Percentiles rank a stretch among this genome's conserved stretches.
Evolutionary conservation across 2,113 vertebrate species (phyloP).

Genomic region (Jacana jacana): DNA sequence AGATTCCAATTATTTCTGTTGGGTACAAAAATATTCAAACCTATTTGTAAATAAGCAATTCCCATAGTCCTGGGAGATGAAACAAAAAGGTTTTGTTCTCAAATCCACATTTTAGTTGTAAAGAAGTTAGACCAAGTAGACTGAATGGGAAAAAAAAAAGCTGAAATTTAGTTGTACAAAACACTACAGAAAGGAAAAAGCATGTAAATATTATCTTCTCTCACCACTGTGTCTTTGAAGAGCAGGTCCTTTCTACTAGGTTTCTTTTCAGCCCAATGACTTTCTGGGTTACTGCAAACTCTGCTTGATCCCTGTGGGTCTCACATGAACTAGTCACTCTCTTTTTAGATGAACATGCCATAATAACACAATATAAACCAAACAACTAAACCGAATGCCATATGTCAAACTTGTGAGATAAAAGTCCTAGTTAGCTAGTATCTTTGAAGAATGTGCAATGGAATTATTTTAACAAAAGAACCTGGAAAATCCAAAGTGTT

Average conservation of each 20-base stretch:
- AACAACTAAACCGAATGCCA: neutral
- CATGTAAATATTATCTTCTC: neutral
- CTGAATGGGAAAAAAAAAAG: neutral
- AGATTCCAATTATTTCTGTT: neutral
- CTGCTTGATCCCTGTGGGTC: neutral
- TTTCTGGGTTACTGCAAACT: constrained; percentile 22
- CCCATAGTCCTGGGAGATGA: neutral
- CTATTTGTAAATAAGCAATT: neutral
- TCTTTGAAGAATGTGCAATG: neutral
- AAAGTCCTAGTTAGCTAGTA: neutral
- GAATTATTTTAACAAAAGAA: neutral
- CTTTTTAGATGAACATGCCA: neutral
- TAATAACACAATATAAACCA: neutral
- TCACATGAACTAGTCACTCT: neutral
- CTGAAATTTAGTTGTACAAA: neutral
- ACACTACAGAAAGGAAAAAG: neutral
- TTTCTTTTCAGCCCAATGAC: neutral
- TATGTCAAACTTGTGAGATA: neutral
- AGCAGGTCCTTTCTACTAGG: neutral
- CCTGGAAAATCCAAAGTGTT: neutral
- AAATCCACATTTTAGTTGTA: neutral
- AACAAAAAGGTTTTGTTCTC: neutral
- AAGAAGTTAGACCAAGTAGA: neutral
- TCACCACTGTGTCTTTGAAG: neutral
- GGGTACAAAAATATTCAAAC: neutral